Evolutionary conservation across 1,140 invertebrate species (phyloP).

Genomic region (Eumeta japonica): DNA sequence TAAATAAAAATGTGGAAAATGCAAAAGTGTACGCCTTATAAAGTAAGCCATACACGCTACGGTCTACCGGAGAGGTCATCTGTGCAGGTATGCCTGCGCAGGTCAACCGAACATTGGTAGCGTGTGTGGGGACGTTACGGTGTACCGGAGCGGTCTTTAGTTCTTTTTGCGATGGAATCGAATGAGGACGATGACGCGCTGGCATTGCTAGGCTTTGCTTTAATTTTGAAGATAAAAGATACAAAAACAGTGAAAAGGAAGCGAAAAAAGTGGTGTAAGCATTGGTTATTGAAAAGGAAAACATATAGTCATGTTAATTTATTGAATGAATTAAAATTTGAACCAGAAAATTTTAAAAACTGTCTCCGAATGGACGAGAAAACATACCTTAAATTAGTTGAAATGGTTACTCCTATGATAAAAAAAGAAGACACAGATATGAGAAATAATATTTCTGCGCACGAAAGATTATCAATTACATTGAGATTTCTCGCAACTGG

Average conservation of each 20-base stretch:
- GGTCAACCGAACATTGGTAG: conserved; percentile 6
- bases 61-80: too few species aligned
- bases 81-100: conserved; percentile 2
- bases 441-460: conserved; percentile 18
- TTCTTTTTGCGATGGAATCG: conserved; percentile 4
- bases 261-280: conserved; percentile 9
- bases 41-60: too few species aligned
- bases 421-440: conserved; percentile 22
- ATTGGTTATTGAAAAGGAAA: conserved; percentile 14
- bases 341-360: conserved; percentile 18
- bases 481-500: conserved; percentile 21
- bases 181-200: conserved; percentile 4
- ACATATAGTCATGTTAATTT: conserved; percentile 15
- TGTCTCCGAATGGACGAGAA: conserved; percentile 16
- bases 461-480: conserved; percentile 20
- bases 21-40: too few species aligned
- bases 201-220: conserved; percentile 3
- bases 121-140: conserved; percentile 10
- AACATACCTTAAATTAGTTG: conserved; percentile 18
- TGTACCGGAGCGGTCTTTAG: conserved; percentile 11
- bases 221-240: conserved; percentile 7
- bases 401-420: conserved; percentile 20
- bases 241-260: conserved; percentile 4
- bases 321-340: conserved; percentile 18
- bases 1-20: too few species aligned